A percentile compares a stretch with the other conserved stretches of the same genome.
Conservation (phyloP, 2,113 vertebrate genomes). For the Thalassarche chlororhynchos region DNA sequence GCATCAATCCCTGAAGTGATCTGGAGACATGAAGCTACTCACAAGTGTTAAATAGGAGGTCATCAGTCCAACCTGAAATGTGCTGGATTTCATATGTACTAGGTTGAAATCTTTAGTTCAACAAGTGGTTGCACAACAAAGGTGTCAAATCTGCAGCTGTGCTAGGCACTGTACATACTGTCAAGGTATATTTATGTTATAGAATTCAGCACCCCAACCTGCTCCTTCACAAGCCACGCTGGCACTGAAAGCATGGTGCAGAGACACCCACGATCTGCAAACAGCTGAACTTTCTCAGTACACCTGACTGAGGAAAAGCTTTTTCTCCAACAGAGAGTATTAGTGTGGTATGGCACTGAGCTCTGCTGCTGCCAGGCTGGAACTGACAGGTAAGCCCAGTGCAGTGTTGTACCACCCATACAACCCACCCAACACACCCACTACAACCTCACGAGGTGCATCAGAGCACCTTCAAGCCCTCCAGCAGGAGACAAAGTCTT, state of each 20-base stretch:
- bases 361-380: background rate
- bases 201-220: background rate
- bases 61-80: background rate
- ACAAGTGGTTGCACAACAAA: background rate
- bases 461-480: background rate
- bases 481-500: background rate
- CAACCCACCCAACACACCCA: background rate
- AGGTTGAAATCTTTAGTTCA: background rate
- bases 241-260: background rate
- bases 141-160: background rate
- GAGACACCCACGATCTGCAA: background rate
- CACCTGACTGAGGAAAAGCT: background rate
- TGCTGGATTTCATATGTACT: background rate
- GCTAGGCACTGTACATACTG: background rate
- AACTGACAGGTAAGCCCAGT: background rate
- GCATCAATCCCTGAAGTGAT: background rate
- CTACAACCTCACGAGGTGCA: background rate
- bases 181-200: background rate
- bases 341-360: background rate
- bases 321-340: background rate
- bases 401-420: background rate
- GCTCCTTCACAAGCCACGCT: background rate
- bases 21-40: background rate
- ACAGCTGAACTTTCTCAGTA: background rate
- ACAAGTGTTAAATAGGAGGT: background rate